Evolutionary conservation across 1,140 invertebrate species (phyloP).

Genomic region (Subanguina moxae): DNA sequence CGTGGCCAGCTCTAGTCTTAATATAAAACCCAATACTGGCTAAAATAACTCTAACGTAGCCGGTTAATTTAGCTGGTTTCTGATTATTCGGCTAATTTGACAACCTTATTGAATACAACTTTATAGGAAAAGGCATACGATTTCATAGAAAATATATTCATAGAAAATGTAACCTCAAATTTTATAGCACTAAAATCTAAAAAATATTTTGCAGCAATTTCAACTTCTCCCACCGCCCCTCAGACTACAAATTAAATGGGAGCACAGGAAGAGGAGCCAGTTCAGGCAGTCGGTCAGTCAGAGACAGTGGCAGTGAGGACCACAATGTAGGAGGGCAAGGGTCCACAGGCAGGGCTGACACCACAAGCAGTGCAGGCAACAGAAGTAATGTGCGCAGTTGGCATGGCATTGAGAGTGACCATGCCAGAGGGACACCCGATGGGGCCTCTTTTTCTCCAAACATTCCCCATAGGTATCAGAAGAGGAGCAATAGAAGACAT

Average conservation of each 20-base stretch:
- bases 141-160: no score
- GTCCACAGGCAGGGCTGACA: neutral
- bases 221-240: neutral
- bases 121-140: neutral
- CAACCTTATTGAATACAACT: neutral
- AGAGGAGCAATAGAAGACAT: neutral
- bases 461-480: no score
- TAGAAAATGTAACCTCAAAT: no score
- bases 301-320: neutral
- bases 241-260: constrained; percentile 13
- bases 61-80: no score
- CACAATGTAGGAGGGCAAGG: no score
- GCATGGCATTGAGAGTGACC: neutral
- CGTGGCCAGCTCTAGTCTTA: no score
- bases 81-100: no score
- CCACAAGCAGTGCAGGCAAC: neutral
- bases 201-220: no score
- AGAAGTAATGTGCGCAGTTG: constrained; percentile 7
- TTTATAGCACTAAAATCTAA: no score
- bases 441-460: neutral
- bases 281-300: neutral
- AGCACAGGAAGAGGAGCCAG: neutral
- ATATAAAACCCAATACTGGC: no score
- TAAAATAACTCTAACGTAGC: no score
- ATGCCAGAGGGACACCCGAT: neutral